These are phyloP conservation scores for Bombylius major DNA, from an alignment of 2,888 invertebrate species.

Conservation along the genomic window DNA sequence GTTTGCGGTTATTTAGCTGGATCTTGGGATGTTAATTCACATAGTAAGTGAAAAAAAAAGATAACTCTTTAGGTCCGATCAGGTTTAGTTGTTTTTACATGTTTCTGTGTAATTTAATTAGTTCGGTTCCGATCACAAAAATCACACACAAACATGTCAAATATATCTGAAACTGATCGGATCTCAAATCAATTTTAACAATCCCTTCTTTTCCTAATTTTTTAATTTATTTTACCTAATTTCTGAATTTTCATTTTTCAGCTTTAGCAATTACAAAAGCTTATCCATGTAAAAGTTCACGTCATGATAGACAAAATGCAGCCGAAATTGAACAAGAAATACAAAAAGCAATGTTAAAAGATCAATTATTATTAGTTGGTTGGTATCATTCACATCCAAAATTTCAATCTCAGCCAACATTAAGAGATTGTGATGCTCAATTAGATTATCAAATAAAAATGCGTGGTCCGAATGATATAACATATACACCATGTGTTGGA, in stretches of 20 bases:
- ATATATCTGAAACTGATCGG: too few relatives aligned
- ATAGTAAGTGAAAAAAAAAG: slow-evolving; percentile 59
- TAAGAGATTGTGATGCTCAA: slow-evolving; percentile 82
- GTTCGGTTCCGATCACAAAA: neutral
- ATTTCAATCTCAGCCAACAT: slow-evolving; percentile 74
- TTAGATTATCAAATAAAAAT: slow-evolving; percentile 89
- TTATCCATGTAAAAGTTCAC: slow-evolving; percentile 75
- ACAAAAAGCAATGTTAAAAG: slow-evolving; percentile 67
- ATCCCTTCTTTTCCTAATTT: too few relatives aligned
- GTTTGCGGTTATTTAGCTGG: slow-evolving; percentile 94
- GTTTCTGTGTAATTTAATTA: neutral
- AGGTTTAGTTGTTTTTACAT: slow-evolving; percentile 12
- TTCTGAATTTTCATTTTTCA: slow-evolving; percentile 32
- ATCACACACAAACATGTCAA: neutral
- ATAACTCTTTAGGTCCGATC: too few relatives aligned
- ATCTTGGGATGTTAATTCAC: slow-evolving; percentile 85
- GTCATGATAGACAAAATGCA: slow-evolving; percentile 64
- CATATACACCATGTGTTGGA: slow-evolving; percentile 88
- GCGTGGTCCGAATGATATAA: slow-evolving; percentile 81
- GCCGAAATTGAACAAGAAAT: slow-evolving; percentile 70
- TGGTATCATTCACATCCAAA: slow-evolving; percentile 95
- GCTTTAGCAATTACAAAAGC: slow-evolving; percentile 78
- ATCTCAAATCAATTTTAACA: too few relatives aligned
- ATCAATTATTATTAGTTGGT: slow-evolving; percentile 71
- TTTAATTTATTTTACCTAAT: too few relatives aligned